Percentiles rank a stretch among this genome's conserved stretches.
Conservation (phyloP, 2,797 vertebrate genomes). For the Cercopithecus neglectus region DNA sequence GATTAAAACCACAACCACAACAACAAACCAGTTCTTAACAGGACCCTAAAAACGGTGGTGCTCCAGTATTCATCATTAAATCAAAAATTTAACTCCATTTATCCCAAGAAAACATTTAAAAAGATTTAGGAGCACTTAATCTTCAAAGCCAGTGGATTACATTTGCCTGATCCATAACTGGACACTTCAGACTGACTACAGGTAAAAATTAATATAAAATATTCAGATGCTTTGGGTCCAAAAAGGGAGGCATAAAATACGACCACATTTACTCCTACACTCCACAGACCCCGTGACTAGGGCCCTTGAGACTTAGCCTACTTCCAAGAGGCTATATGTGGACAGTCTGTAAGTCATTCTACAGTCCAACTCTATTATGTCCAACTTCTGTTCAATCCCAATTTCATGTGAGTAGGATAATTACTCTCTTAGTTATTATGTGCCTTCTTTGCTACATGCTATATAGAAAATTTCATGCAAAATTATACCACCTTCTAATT, state of each 20-base stretch:
- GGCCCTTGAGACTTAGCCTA: not conserved
- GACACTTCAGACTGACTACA: not conserved
- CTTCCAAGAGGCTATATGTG: no score
- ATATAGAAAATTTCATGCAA: not conserved
- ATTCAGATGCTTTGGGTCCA: not conserved
- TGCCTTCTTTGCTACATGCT: not conserved
- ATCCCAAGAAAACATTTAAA: not conserved
- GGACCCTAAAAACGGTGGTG: not conserved
- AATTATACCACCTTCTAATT: not conserved
- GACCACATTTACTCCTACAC: not conserved
- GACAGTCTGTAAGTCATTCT: not conserved
- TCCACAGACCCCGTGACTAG: not conserved
- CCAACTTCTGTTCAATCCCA: not conserved
- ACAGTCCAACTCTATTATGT: not conserved
- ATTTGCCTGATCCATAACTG: not conserved
- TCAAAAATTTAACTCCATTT: not conserved
- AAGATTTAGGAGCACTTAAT: not conserved
- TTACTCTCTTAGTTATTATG: not conserved
- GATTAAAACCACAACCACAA: not conserved
- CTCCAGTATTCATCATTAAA: not conserved
- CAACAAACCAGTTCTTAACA: not conserved
- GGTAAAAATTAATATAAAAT: not conserved
- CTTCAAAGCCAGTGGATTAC: not conserved
- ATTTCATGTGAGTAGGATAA: not conserved
- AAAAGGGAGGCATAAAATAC: not conserved